Conservation (phyloP, 2,113 vertebrate species). For the Microtus montanus region DNA sequence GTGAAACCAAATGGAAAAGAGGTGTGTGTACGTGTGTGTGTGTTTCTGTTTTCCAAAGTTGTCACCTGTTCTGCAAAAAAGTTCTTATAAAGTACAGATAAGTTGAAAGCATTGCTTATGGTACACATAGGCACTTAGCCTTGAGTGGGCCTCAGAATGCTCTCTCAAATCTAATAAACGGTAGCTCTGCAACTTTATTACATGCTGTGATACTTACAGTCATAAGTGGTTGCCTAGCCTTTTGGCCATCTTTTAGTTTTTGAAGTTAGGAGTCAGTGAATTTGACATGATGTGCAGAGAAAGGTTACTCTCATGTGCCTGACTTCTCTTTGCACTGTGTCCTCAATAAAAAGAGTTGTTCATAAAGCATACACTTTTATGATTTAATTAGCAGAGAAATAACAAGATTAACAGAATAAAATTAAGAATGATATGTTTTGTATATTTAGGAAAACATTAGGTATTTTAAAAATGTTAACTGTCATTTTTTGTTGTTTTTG, state of each 20-base stretch:
- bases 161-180: constrained; percentile 78
- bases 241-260: constrained; percentile 83
- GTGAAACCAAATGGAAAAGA: constrained; percentile 57
- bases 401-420: not conserved
- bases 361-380: not conserved
- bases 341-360: constrained; percentile 63
- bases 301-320: constrained; percentile 56
- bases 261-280: constrained; percentile 81
- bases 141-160: constrained; percentile 66
- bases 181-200: constrained; percentile 80
- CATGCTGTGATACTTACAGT: constrained; percentile 52
- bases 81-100: constrained; percentile 55
- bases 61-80: constrained; percentile 58
- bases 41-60: constrained; percentile 40
- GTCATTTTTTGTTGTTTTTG: constrained; percentile 86
- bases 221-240: constrained; percentile 82
- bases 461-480: constrained; percentile 82
- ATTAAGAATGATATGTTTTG: not conserved
- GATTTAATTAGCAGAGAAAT: not conserved
- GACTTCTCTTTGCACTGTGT: constrained; percentile 73
- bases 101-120: constrained; percentile 42
- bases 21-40: not conserved
- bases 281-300: constrained; percentile 61
- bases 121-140: constrained; percentile 67
- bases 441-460: not conserved